phyloP scores from a whole-genome alignment of 92 coral and sea anemone species.

The Blastomussa wellsi region DNA sequence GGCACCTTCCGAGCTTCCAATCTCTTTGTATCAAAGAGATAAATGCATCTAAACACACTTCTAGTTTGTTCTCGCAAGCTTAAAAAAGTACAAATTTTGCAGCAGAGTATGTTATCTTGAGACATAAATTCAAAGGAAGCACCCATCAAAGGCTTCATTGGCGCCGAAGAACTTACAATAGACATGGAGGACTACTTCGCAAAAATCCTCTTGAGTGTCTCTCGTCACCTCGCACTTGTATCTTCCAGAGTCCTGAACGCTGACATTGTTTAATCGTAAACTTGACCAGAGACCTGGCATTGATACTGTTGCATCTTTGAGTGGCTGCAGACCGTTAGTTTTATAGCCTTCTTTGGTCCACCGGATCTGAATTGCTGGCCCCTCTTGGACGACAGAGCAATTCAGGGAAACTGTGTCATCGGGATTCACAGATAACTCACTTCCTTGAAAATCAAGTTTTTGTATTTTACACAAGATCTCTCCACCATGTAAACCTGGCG shows the following conservation, averaged over 20 bases:
- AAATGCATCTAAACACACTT: too few species aligned
- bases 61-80: neutral
- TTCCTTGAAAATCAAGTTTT: neutral
- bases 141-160: neutral
- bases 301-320: neutral
- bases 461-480: constrained; percentile 30
- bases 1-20: too few species aligned
- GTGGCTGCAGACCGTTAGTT: neutral
- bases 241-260: constrained; percentile 18
- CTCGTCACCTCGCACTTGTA: constrained; percentile 20
- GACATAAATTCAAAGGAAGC: too few species aligned
- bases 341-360: constrained; percentile 53
- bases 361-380: constrained; percentile 42
- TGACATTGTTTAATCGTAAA: constrained; percentile 9
- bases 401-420: constrained; percentile 40
- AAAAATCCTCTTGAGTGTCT: neutral
- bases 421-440: constrained; percentile 33
- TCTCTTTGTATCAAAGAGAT: too few species aligned
- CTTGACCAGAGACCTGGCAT: constrained; percentile 35
- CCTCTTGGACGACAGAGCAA: constrained; percentile 53
- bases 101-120: too few species aligned
- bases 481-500: neutral
- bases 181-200: constrained; percentile 22
- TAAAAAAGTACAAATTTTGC: neutral
- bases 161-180: constrained; percentile 17